Evolutionary conservation across 2,888 invertebrate genomes (phyloP).

Genomic region (Chloromyia formosa): DNA sequence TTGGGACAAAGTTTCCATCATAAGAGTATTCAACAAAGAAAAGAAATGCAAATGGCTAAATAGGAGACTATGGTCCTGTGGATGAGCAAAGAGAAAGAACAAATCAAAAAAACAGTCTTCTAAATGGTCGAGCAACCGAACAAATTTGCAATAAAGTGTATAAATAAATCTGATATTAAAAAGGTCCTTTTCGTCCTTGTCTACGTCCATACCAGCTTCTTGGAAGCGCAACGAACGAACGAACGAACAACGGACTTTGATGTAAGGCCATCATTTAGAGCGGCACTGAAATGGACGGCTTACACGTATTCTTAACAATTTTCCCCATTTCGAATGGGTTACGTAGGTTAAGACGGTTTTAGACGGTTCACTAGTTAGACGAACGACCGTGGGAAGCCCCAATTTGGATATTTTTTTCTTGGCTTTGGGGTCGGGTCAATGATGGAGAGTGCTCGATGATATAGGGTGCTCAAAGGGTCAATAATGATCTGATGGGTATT

Average conservation of each 20-base stretch:
- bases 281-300: not conserved
- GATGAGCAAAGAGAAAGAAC: not conserved
- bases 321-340: not conserved
- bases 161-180: constrained; percentile 25
- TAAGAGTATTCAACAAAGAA: not conserved
- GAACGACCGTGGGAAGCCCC: not conserved
- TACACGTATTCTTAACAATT: not conserved
- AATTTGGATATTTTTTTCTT: not conserved
- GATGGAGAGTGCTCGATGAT: not conserved
- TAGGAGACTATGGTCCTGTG: not conserved
- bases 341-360: not conserved
- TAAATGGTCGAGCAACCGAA: not conserved
- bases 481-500: not conserved
- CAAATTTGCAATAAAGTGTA: constrained; percentile 21
- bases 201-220: not conserved
- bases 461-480: not conserved
- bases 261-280: constrained; percentile 1
- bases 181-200: not conserved
- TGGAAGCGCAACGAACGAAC: not conserved
- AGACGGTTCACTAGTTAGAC: not conserved
- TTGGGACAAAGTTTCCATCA: not conserved
- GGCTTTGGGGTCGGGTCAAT: too few species aligned
- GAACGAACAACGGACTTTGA: not conserved
- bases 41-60: not conserved
- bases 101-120: too few species aligned